Conservation (phyloP, 2,113 vertebrate species). For the Candoia aspera region DNA sequence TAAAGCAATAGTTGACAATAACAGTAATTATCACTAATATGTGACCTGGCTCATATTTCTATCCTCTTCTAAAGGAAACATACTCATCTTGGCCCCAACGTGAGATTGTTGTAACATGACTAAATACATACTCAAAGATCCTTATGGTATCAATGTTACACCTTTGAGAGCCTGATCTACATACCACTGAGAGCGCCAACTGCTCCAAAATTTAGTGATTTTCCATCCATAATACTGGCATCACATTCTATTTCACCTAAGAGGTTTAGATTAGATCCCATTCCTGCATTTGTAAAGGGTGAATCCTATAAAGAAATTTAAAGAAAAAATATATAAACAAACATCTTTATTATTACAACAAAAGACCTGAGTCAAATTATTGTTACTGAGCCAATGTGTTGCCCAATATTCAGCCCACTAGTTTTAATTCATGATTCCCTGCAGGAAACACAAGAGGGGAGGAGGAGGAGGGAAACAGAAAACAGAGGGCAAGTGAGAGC, state of each 20-base stretch:
- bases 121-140: not conserved
- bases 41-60: not conserved
- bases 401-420: not conserved
- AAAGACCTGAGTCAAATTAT: not conserved
- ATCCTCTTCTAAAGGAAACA: not conserved
- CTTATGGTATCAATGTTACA: constrained; percentile 24
- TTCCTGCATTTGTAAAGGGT: constrained; percentile 97
- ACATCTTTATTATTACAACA: not conserved
- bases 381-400: too few relatives aligned
- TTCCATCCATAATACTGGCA: constrained; percentile 99
- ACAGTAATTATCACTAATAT: not conserved
- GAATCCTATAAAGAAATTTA: constrained; percentile 81
- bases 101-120: not conserved
- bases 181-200: constrained; percentile 94
- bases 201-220: constrained; percentile 93
- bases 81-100: not conserved
- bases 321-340: constrained; percentile 55
- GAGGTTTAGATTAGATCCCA: constrained; percentile 97
- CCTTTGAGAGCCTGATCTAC: constrained; percentile 24
- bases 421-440: not conserved
- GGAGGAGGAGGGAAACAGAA: not conserved
- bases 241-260: constrained; percentile 97
- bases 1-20: not conserved
- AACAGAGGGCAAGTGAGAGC: not conserved
- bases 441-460: not conserved